Evolutionary conservation across 2,888 invertebrate species (phyloP).

Genomic region (Cerastis rubricosa): DNA sequence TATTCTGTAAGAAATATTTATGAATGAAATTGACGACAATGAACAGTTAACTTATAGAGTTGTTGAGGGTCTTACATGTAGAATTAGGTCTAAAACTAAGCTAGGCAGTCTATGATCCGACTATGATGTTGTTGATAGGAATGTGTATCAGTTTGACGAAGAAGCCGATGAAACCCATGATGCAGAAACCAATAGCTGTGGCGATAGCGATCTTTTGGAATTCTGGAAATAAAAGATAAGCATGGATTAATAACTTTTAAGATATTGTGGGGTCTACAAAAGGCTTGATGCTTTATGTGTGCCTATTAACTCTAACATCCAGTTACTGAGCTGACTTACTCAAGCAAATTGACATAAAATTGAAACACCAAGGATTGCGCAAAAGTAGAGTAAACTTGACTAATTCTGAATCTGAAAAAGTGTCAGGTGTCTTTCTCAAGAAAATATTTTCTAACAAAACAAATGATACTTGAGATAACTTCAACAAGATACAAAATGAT

Average conservation of each 20-base stretch:
- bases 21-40: conserved; percentile 75
- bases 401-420: not conserved
- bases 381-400: not conserved
- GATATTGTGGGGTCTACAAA: no score
- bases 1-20: conserved; percentile 80
- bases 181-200: conserved; percentile 99
- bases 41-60: conserved; percentile 83
- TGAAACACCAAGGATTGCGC: not conserved
- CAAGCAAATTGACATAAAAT: not conserved
- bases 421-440: not conserved
- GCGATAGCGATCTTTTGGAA: conserved; percentile 99
- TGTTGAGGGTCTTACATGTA: conserved; percentile 81
- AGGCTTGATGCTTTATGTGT: not conserved
- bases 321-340: not conserved
- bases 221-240: conserved; percentile 91
- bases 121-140: conserved; percentile 99
- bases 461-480: not conserved
- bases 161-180: conserved; percentile 99
- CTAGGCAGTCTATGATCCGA: conserved; percentile 92
- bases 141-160: conserved; percentile 99
- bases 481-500: not conserved
- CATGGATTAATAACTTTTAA: not conserved
- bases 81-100: conserved; percentile 75
- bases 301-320: not conserved
- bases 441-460: not conserved